Conservation (phyloP, 64 coral and sea anemone species). For the Pocillopora verrucosa region DNA sequence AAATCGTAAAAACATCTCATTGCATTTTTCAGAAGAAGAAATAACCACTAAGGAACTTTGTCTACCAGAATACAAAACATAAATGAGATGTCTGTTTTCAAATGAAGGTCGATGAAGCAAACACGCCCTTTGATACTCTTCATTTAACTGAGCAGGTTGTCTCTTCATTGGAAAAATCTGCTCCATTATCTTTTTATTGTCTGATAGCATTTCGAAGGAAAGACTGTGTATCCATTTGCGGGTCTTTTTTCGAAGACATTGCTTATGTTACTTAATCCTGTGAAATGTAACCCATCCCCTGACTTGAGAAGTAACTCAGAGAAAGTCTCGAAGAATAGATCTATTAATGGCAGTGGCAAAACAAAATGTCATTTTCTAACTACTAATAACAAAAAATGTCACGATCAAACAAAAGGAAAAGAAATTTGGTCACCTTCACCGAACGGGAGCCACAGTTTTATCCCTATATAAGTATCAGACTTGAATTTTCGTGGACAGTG, state of each 20-base stretch:
- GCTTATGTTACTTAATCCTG: neutral
- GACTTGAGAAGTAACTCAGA: neutral
- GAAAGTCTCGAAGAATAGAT: neutral
- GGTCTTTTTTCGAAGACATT: neutral
- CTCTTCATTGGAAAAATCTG: conserved; percentile 20
- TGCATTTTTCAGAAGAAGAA: neutral
- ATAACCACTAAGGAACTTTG: neutral
- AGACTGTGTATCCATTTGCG: neutral
- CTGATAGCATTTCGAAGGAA: neutral
- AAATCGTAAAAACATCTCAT: neutral
- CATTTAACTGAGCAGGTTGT: conserved; percentile 19
- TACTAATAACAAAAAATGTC: neutral
- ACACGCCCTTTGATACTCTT: neutral
- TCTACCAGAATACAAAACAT: neutral
- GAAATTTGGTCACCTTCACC: neutral
- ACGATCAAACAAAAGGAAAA: neutral
- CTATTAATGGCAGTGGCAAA: neutral
- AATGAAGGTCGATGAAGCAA: conserved; percentile 5
- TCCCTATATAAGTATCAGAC: neutral
- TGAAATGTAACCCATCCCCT: neutral
- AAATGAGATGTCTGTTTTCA: neutral
- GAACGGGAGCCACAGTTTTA: neutral
- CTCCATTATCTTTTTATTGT: neutral
- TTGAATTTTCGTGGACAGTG: neutral
- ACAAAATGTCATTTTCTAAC: conserved; percentile 4